These are phyloP conservation scores for Lucinisca nassula DNA, from an alignment of 2,888 invertebrate genomes.

Conservation along the genomic window DNA sequence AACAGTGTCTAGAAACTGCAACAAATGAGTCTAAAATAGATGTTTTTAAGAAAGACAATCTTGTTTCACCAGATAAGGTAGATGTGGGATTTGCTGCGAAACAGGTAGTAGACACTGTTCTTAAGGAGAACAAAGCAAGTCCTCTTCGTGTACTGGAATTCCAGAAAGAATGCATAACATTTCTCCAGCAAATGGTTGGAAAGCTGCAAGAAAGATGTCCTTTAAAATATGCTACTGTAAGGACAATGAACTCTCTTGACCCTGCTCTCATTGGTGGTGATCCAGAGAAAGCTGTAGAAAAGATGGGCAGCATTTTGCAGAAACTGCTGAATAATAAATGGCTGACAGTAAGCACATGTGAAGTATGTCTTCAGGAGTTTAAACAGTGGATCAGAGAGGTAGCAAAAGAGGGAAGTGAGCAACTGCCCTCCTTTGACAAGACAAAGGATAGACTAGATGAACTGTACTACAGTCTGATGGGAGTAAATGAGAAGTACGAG, in stretches of 20 bases:
- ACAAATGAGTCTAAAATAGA: constrained; percentile 30
- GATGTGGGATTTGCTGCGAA: constrained; percentile 40
- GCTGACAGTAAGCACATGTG: constrained; percentile 25
- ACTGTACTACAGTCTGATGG: constrained; percentile 26
- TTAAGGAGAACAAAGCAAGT: constrained; percentile 33
- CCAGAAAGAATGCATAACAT: constrained; percentile 18
- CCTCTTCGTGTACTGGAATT: constrained; percentile 36
- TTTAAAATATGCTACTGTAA: constrained; percentile 24
- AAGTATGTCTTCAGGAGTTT: constrained; percentile 36
- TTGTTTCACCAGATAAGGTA: constrained; percentile 35
- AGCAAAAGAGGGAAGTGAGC: constrained; percentile 9
- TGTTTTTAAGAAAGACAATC: constrained; percentile 31
- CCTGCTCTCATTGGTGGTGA: constrained; percentile 27
- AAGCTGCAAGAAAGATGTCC: constrained; percentile 30
- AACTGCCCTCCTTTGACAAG: constrained; percentile 12
- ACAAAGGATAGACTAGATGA: constrained; percentile 32
- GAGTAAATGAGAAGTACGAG: constrained; percentile 18
- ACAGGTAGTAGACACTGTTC: constrained; percentile 24
- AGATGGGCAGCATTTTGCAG: constrained; percentile 32
- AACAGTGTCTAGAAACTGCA: constrained; percentile 18
- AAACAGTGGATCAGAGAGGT: constrained; percentile 33
- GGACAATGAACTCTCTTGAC: constrained; percentile 24
- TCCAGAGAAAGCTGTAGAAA: constrained; percentile 31
- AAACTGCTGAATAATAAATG: constrained; percentile 31
- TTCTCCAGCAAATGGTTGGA: constrained; percentile 25